These are phyloP conservation scores for Harpalus rufipes DNA, from an alignment of 2,888 invertebrate genomes.

Conservation along the genomic window DNA sequence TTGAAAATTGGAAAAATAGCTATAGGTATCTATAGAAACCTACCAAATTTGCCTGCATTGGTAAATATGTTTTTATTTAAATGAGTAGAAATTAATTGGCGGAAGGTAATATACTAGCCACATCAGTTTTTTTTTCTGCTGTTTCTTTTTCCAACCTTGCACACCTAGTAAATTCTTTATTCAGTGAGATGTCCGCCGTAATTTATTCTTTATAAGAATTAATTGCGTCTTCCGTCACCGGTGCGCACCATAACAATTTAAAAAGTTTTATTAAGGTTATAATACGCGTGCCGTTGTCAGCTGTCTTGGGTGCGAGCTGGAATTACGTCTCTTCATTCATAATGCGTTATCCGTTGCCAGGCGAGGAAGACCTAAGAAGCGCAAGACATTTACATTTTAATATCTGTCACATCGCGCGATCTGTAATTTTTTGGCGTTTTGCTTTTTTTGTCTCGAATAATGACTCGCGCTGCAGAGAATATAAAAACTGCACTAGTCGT, in stretches of 20 bases:
- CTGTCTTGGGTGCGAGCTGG: conserved; percentile 40
- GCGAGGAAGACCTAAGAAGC: conserved; percentile 25
- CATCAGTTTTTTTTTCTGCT: no score
- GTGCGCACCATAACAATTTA: conserved; percentile 42
- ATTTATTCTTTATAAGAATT: conserved; percentile 14
- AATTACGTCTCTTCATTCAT: conserved; percentile 46
- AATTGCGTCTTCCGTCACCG: conserved; percentile 3
- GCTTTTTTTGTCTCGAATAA: conserved; percentile 48
- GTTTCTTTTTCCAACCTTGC: neutral
- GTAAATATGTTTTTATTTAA: no score
- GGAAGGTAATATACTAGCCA: no score
- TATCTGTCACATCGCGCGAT: conserved; percentile 59
- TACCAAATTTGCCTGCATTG: no score
- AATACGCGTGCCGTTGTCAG: conserved; percentile 58
- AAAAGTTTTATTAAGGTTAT: conserved; percentile 59
- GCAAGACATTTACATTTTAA: conserved; percentile 60
- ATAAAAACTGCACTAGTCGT: conserved; percentile 25
- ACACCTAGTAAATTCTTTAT: neutral
- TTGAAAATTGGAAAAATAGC: no score
- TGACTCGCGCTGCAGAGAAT: conserved; percentile 5
- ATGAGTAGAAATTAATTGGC: no score
- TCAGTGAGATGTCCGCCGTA: neutral
- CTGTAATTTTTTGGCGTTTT: conserved; percentile 54
- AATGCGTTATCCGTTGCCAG: conserved; percentile 50
- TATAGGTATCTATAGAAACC: no score